phyloP scores from a whole-genome alignment of 2,797 vertebrate species.

The Erithacus rubecula region DNA sequence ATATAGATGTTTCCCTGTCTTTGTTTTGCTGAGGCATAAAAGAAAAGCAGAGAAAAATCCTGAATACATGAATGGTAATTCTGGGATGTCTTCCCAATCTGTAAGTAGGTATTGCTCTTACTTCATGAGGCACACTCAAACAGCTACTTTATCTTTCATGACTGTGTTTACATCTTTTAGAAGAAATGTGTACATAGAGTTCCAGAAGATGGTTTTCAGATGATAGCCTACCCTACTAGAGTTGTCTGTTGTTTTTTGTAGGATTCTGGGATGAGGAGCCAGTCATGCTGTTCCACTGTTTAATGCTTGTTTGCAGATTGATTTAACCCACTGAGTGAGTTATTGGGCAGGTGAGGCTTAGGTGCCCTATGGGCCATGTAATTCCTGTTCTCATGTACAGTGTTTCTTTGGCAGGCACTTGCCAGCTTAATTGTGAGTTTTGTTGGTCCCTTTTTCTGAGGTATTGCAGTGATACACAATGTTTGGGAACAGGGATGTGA shows the following conservation, averaged over 20 bases:
- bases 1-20: not conserved
- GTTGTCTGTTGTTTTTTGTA: not conserved
- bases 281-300: not conserved
- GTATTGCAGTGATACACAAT: fast-evolving
- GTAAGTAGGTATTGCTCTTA: not conserved
- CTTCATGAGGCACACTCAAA: not conserved
- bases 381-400: not conserved
- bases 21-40: not conserved
- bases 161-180: not conserved
- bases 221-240: not conserved
- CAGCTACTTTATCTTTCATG: not conserved
- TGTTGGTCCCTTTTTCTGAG: not conserved
- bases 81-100: not conserved
- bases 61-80: not conserved
- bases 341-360: not conserved
- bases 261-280: not conserved
- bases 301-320: not conserved
- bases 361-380: not conserved
- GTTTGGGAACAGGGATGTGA: not conserved
- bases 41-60: not conserved
- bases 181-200: not conserved
- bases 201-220: not conserved
- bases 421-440: not conserved
- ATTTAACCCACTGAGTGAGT: not conserved
- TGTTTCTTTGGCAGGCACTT: not conserved